Evolutionary conservation across 2,797 vertebrate species (phyloP), one percentile per base, ranked within the genome.

Genomic region (Falco novaeseelandiae): DNA sequence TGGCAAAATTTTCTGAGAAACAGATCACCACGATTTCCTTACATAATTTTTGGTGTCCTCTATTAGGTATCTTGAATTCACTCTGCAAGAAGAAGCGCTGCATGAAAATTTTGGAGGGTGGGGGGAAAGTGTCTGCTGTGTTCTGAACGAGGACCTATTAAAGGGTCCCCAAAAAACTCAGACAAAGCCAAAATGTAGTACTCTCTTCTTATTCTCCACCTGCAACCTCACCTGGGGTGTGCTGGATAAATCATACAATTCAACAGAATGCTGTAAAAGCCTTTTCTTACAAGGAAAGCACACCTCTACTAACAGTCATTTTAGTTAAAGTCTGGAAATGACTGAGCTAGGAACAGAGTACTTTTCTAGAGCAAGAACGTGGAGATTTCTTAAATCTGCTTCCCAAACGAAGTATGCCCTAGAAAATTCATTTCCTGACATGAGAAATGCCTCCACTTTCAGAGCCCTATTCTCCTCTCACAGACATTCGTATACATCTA

Each of bases 401-500:
- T 86, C 61, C 63, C 58, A 83, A 84, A 78, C 2, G 1, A 80
- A 91, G 69, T 81, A 44, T 27, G 32, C 58, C 66, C 48, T 83
- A 42, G 34, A 77, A 83, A 91, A 96, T 74, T 55, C 46, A 49
- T n/a, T 92, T 76, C 62, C 52, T 66, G 72, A 51, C 38, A 21
- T 5, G 58, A 67, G 74, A 90, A 93, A 82, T 6, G 27, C n/a
- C 55, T 72, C 57, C 66, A 29, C 59, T 71, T 78, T 34, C 61
- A 77, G 78, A 90, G 81, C 85, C 46, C 19, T 51, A 52, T 80
- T 79, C 91, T 94, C 87, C 49, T 81, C 80, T 88, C 72, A 30
- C 87, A 95, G 89, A 76, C 74, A 89, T 76, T 49, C 84, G 82
- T 29, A 83, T 3, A 55, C 88, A 93, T 90, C 61, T 78, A 34